These are phyloP conservation scores for Exephanes ischioxanthus DNA, from an alignment of 2,888 invertebrate species.

Conservation along the genomic window DNA sequence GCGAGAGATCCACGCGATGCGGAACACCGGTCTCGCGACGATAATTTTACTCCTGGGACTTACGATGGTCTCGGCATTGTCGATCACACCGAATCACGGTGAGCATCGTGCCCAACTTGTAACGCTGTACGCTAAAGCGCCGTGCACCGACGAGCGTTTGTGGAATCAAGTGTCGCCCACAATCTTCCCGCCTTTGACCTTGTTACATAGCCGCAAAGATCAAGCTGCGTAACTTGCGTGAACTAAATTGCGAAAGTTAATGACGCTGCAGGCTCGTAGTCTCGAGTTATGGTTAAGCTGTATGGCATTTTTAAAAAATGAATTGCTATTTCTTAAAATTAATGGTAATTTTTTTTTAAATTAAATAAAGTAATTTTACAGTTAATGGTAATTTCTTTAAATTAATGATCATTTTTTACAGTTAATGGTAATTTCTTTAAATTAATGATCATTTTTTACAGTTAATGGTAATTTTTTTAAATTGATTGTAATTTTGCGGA, in stretches of 20 bases:
- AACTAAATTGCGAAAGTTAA: neutral
- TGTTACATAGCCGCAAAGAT: neutral
- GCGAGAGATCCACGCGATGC: slow-evolving; percentile 48
- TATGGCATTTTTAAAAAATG: no score
- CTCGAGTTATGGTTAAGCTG: neutral
- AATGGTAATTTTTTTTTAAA: no score
- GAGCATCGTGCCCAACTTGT: slow-evolving; percentile 26
- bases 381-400: no score
- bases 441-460: no score
- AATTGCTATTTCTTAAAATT: no score
- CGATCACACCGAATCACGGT: slow-evolving; percentile 66
- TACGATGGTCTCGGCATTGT: slow-evolving; percentile 52
- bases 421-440: no score
- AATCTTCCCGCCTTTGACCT: slow-evolving; percentile 5
- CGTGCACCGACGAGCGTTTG: slow-evolving; percentile 4
- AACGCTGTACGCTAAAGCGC: neutral
- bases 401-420: no score
- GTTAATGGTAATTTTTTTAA: no score
- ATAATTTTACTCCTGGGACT: slow-evolving; percentile 58
- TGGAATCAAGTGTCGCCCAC: neutral
- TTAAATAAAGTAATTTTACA: no score
- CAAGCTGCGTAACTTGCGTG: neutral
- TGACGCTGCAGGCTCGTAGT: neutral
- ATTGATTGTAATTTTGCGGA: no score
- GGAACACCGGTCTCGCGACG: slow-evolving; percentile 19